phyloP scores from a whole-genome alignment of 2,797 vertebrate genomes.

The Galaxias olidus region DNA sequence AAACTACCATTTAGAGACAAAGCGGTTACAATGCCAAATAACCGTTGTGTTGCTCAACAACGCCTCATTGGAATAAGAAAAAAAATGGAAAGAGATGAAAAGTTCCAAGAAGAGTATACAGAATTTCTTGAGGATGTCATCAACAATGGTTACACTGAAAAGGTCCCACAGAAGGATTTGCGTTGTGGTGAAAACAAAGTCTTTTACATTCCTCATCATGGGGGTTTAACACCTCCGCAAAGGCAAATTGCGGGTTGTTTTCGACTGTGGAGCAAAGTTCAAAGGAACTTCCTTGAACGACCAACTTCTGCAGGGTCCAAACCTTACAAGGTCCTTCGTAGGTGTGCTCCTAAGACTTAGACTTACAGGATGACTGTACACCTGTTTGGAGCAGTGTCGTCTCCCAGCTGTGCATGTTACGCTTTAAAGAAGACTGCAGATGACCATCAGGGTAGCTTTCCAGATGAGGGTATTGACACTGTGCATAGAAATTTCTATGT shows the following conservation, averaged over 20 bases:
- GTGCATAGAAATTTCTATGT: constrained; percentile 3
- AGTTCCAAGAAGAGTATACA: constrained; percentile 6
- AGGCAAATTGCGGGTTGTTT: constrained; percentile 13
- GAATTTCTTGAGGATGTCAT: constrained; percentile 5
- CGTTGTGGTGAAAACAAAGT: background rate
- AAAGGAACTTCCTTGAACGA: constrained; percentile 9
- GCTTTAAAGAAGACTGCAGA: constrained; percentile 8
- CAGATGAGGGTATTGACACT: background rate
- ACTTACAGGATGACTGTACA: constrained; percentile 7
- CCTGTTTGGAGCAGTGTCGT: too few species aligned
- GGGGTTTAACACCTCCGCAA: constrained; percentile 10
- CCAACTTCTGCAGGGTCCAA: constrained; percentile 5
- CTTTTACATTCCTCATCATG: constrained; percentile 13
- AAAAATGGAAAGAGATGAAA: constrained; percentile 6
- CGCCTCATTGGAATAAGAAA: constrained; percentile 9
- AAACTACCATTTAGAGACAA: too few species aligned
- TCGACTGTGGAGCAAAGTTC: constrained; percentile 16
- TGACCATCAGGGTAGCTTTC: background rate
- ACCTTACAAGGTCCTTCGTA: constrained; percentile 4
- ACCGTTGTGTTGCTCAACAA: constrained; percentile 4
- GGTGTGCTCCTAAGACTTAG: constrained; percentile 9
- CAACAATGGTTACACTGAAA: constrained; percentile 8
- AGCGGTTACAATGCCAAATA: too few species aligned
- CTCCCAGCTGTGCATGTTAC: too few species aligned
- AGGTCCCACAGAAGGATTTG: background rate